phyloP scores from a whole-genome alignment of 2,113 vertebrate genomes.

The Corydoras maculifer region DNA sequence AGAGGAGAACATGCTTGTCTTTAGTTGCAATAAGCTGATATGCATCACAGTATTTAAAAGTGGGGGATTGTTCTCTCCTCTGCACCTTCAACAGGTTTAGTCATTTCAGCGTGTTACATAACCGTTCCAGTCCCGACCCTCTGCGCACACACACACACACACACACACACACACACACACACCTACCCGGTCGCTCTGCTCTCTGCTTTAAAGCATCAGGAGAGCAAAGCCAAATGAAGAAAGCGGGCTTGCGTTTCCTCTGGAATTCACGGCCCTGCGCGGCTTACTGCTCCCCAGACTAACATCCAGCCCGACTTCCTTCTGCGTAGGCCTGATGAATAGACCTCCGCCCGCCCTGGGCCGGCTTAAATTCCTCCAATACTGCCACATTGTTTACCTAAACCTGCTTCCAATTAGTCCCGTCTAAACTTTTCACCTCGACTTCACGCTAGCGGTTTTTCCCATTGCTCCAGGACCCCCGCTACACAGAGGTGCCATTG shows the following conservation, averaged over 20 bases:
- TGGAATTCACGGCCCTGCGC: slow-evolving; percentile 12
- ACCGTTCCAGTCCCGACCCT: slow-evolving; percentile 52
- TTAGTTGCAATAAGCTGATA: too few relatives aligned
- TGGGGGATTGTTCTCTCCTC: slow-evolving; percentile 59
- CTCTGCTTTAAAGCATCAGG: slow-evolving; percentile 8
- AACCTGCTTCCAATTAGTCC: slow-evolving; percentile 38
- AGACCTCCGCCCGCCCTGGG: slow-evolving; percentile 11
- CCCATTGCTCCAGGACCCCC: neutral
- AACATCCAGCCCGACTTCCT: slow-evolving; percentile 30
- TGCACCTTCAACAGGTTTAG: slow-evolving; percentile 56
- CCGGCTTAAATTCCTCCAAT: slow-evolving; percentile 34
- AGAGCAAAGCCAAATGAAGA: slow-evolving; percentile 2
- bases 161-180: too few relatives aligned
- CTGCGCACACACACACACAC: too few relatives aligned
- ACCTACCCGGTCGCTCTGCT: neutral
- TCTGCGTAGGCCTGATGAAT: slow-evolving; percentile 24
- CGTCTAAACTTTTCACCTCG: slow-evolving; percentile 20
- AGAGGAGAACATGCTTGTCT: too few relatives aligned
- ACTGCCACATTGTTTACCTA: slow-evolving; percentile 34
- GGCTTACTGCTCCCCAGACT: slow-evolving; percentile 31
- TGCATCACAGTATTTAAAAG: too few relatives aligned
- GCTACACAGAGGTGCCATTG: slow-evolving; percentile 8
- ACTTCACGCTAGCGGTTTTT: neutral
- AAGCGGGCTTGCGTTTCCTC: slow-evolving; percentile 7
- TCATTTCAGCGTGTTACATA: slow-evolving; percentile 53